Evolutionary conservation across 2,113 vertebrate species (phyloP), one percentile per base, ranked within the genome.

Genomic region (Actenoides lindsayi): DNA sequence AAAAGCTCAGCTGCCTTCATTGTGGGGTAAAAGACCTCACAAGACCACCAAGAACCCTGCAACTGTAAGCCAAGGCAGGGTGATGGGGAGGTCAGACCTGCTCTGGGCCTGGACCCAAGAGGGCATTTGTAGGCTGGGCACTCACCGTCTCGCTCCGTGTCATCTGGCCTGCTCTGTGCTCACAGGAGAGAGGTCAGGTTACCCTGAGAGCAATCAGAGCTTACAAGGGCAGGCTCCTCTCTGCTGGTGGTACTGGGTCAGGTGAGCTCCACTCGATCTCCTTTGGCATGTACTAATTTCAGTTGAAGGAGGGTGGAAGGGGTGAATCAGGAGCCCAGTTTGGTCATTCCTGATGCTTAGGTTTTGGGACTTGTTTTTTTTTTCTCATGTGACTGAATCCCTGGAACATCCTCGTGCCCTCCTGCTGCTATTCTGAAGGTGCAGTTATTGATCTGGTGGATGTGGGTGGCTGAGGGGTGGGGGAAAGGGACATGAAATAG

Each of bases 401-500:
- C 41, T 51, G 75, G 74, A 42, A 24, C 83, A 13, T 62, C 50
- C 51, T 76, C 30, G 2, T 44, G 51, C 73, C 25, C 35, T 39
- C 17, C 56, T 25, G 37, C 57, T 87, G 81, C 81, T 68, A 0
- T 30, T 48, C 62, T 65, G 62, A 51, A 79, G 24, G 11, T 64
- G 42, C 17, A 41, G 0, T 41, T 39, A 19, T 5, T 68, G 46
- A 57, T 46, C 56, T 1, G 9, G 12, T 63, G 63, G 68, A 10
- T 53, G 35, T 30, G 69, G 20, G n/a, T 30, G 56, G 37, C 84
- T 82, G 35, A 90, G 27, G 46, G 15, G 8, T 53, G 25, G 51
- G 35, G 27, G n/a, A 59, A 23, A 56, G 23, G 39, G 30, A 28
- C 0, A 0, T 28, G 39, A 10, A 64, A 1, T 5, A 25, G 13